phyloP scores from a whole-genome alignment of 2,797 vertebrate species.

The Myripristis jacobus region DNA sequence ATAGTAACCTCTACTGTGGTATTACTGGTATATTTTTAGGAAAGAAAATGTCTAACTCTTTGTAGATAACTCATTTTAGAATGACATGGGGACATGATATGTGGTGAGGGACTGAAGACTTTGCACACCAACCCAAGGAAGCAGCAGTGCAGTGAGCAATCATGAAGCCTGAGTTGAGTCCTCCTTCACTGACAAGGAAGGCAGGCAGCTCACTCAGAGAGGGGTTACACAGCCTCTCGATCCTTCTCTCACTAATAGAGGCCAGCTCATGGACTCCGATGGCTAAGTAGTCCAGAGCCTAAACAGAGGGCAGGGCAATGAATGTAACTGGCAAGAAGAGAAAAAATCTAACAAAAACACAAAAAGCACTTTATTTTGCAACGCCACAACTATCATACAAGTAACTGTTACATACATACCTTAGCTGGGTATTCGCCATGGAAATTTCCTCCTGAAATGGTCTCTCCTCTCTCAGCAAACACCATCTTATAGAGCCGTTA shows the following conservation, averaged over 20 bases:
- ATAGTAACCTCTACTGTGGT: too few species aligned
- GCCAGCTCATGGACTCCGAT: slow-evolving; percentile 97
- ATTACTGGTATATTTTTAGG: too few species aligned
- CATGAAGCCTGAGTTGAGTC: slow-evolving; percentile 99
- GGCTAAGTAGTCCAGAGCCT: slow-evolving; percentile 96
- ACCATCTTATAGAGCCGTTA: slow-evolving; percentile 92
- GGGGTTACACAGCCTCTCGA: slow-evolving; percentile 95
- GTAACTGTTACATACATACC: slow-evolving; percentile 74
- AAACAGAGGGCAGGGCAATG: not conserved
- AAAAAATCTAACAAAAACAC: slow-evolving; percentile 2
- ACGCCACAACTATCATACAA: slow-evolving; percentile 11
- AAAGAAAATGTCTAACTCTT: too few species aligned
- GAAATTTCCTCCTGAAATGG: slow-evolving; percentile 98
- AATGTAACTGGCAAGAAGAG: not conserved
- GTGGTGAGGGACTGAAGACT: not conserved
- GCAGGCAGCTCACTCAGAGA: slow-evolving; percentile 96
- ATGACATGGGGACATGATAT: too few species aligned
- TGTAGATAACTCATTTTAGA: too few species aligned
- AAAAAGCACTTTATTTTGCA: not conserved
- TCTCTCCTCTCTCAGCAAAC: slow-evolving; percentile 95
- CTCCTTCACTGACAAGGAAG: slow-evolving; percentile 96
- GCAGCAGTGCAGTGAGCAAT: slow-evolving; percentile 98
- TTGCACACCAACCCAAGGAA: slow-evolving; percentile 86
- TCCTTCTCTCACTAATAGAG: slow-evolving; percentile 95
- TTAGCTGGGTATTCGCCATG: slow-evolving; percentile 99